These are phyloP conservation scores for Rugalucina vietnamica DNA, from an alignment of 2,888 invertebrate species.

Conservation along the genomic window DNA sequence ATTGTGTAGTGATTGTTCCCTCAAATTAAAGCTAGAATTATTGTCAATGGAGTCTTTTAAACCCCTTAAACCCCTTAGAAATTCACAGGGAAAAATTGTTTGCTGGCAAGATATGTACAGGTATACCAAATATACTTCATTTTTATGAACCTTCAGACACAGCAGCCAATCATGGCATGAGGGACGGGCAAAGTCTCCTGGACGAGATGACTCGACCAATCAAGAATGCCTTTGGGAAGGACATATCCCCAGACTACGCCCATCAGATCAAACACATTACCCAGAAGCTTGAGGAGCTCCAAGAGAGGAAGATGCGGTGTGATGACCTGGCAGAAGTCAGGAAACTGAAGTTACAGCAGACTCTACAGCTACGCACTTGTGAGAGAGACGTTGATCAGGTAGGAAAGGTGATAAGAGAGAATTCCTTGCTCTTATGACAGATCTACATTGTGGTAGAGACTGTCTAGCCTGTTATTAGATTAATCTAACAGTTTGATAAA, in stretches of 20 bases:
- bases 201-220: slow-evolving; percentile 91
- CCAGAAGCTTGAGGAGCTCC: slow-evolving; percentile 89
- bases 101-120: no score
- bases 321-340: slow-evolving; percentile 90
- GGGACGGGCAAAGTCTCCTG: slow-evolving; percentile 91
- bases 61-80: no score
- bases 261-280: slow-evolving; percentile 88
- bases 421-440: no score
- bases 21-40: no score
- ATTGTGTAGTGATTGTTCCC: no score
- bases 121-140: no score
- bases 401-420: no score
- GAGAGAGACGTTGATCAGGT: slow-evolving; percentile 91
- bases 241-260: slow-evolving; percentile 86
- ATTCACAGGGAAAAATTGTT: no score
- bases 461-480: no score
- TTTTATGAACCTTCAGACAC: slow-evolving; percentile 85
- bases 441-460: no score
- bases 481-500: no score
- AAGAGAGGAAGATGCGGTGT: slow-evolving; percentile 88
- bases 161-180: slow-evolving; percentile 88
- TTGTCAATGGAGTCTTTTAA: no score
- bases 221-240: slow-evolving; percentile 90
- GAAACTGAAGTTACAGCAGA: slow-evolving; percentile 91
- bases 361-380: slow-evolving; percentile 90